A percentile compares a stretch with the other conserved stretches of the same genome.
These are phyloP conservation scores for Stenodema calcarata DNA, from an alignment of 2,888 invertebrate genomes.

Conservation along the genomic window DNA sequence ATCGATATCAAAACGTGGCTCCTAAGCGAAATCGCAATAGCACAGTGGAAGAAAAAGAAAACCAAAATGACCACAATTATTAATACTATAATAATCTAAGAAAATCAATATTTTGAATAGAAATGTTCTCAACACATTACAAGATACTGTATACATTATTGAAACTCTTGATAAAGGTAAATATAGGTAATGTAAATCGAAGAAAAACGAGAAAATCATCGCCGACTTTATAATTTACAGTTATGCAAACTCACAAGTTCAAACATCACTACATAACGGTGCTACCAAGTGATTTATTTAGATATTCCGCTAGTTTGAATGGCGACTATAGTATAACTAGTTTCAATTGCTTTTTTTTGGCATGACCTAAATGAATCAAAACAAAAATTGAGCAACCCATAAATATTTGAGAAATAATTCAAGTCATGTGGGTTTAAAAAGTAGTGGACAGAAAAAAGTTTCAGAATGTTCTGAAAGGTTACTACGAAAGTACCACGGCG, in stretches of 20 bases:
- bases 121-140: not conserved
- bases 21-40: not conserved
- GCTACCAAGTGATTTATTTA: not conserved
- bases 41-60: not conserved
- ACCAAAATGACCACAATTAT: not conserved
- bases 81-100: not conserved
- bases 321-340: not conserved
- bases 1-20: too few relatives aligned
- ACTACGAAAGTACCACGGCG: too few relatives aligned
- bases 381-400: conserved; percentile 5
- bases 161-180: not conserved
- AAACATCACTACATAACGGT: not conserved
- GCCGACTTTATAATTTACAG: not conserved
- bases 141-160: not conserved
- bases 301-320: not conserved
- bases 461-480: too few relatives aligned
- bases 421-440: not conserved
- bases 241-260: not conserved
- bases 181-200: not conserved
- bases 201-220: not conserved
- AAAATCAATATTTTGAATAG: not conserved
- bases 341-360: not conserved
- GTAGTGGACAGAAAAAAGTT: too few relatives aligned
- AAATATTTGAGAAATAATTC: not conserved
- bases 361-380: not conserved